Conservation (phyloP, 2,113 vertebrate species). For the Lepus americanus region DNA sequence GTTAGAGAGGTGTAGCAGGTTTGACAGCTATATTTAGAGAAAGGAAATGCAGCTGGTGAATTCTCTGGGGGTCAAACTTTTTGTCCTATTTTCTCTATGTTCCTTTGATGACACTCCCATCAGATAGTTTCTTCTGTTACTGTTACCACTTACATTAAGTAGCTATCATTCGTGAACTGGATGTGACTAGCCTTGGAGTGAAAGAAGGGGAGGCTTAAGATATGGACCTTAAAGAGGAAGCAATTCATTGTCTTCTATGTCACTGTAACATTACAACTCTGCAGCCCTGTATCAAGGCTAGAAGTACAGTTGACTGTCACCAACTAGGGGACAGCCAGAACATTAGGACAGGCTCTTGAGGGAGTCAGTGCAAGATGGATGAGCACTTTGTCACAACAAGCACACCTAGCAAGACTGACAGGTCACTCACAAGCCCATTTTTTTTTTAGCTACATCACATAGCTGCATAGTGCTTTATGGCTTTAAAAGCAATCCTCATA, state of each 20-base stretch:
- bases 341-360: neutral
- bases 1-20: neutral
- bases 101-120: neutral
- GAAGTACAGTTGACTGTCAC: neutral
- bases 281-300: neutral
- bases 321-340: neutral
- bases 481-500: slow-evolving; percentile 28
- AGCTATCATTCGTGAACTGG: neutral
- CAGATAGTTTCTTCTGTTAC: neutral
- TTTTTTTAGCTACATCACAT: neutral
- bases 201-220: neutral
- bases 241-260: neutral
- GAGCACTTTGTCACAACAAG: neutral
- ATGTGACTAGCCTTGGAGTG: neutral
- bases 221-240: neutral
- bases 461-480: neutral
- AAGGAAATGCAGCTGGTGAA: neutral
- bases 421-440: neutral
- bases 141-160: neutral
- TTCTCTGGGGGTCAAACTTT: slow-evolving; percentile 25
- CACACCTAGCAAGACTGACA: neutral
- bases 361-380: neutral
- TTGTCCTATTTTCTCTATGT: neutral
- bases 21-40: neutral
- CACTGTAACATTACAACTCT: neutral